These are phyloP conservation scores for Drosophila ironensis DNA, from an alignment of 1,140 invertebrate species.

Conservation along the genomic window DNA sequence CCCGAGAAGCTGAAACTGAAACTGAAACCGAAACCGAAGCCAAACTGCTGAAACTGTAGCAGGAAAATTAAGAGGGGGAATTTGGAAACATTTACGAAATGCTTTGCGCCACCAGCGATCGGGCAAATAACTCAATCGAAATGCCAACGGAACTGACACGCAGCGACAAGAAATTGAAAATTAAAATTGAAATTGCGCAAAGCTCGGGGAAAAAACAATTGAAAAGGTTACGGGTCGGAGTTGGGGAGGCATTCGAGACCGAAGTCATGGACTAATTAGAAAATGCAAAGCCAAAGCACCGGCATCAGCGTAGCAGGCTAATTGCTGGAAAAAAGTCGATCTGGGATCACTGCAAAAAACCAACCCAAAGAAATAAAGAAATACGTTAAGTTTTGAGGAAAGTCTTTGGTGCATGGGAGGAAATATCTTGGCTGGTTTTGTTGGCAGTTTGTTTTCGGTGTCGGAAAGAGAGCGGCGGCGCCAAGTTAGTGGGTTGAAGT, in stretches of 20 bases:
- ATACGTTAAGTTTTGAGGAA: too few species aligned
- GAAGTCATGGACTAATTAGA: conserved; percentile 71
- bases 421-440: too few species aligned
- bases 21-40: conserved; percentile 21
- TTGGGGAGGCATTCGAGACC: conserved; percentile 22
- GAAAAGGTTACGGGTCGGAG: conserved; percentile 61
- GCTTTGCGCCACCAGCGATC: conserved; percentile 45
- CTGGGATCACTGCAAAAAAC: neutral
- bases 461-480: conserved; percentile 60
- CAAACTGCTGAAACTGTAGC: conserved; percentile 13
- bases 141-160: conserved; percentile 78
- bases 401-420: too few species aligned
- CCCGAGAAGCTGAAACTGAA: conserved; percentile 9
- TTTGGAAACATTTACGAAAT: conserved; percentile 52
- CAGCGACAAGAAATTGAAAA: conserved; percentile 76
- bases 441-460: too few species aligned
- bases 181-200: conserved; percentile 42
- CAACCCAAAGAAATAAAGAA: too few species aligned
- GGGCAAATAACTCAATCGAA: conserved; percentile 77
- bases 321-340: conserved; percentile 62
- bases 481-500: conserved; percentile 37
- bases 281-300: conserved; percentile 45
- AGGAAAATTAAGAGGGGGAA: neutral
- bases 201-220: conserved; percentile 47
- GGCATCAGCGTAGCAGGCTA: conserved; percentile 48